Conservation (phyloP, 2,888 invertebrate genomes). For the Gnatocerus cornutus region DNA sequence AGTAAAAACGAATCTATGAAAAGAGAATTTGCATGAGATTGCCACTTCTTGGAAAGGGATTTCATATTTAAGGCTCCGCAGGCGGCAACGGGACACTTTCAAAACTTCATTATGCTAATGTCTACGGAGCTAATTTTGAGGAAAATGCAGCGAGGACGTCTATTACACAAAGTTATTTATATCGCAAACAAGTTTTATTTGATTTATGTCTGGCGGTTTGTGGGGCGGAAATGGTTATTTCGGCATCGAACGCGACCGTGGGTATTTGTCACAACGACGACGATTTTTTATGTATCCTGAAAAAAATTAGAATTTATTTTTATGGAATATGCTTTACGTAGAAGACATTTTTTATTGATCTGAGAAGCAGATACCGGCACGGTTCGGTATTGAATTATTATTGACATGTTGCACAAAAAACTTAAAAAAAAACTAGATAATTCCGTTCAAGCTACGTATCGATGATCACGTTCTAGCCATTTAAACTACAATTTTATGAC, state of each 20-base stretch:
- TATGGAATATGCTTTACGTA: neutral
- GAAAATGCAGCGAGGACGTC: conserved; percentile 41
- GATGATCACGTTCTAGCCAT: no score
- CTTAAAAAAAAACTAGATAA: no score
- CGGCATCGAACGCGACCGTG: conserved; percentile 6
- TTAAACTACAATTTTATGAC: no score
- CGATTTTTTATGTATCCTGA: conserved; percentile 4
- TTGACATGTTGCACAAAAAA: no score
- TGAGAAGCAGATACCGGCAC: neutral
- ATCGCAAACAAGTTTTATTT: conserved; percentile 37
- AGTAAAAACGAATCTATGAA: conserved; percentile 14
- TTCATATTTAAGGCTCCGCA: conserved; percentile 41
- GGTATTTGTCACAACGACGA: conserved; percentile 17
- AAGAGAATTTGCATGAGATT: conserved; percentile 27
- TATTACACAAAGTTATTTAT: conserved; percentile 40
- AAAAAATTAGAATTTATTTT: conserved; percentile 14
- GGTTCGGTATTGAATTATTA: no score
- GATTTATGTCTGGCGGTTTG: conserved; percentile 32
- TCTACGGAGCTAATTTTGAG: conserved; percentile 52
- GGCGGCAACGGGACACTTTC: conserved; percentile 49
- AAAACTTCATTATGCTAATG: conserved; percentile 56
- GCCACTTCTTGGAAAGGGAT: conserved; percentile 25
- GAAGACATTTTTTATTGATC: neutral
- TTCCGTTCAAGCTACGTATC: no score
- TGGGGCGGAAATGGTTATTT: conserved; percentile 15